phyloP scores from a whole-genome alignment of 2,113 vertebrate genomes.

The Phrynosoma blainvillii region DNA sequence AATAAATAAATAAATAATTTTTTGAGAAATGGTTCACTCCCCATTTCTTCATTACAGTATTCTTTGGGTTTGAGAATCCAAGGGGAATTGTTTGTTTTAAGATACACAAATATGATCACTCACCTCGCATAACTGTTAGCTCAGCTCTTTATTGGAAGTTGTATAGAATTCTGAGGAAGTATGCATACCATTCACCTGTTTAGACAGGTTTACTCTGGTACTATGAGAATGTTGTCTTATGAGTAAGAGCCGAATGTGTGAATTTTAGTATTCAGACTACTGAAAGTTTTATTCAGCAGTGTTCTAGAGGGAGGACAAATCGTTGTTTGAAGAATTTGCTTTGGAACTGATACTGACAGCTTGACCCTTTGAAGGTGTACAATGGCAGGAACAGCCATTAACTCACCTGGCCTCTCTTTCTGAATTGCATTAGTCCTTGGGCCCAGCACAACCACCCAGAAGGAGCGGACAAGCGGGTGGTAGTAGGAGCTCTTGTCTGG shows the following conservation, averaged over 20 bases:
- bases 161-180: not conserved
- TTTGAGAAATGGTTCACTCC: too few relatives aligned
- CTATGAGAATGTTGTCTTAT: not conserved
- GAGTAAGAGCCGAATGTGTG: not conserved
- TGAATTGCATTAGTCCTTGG: not conserved
- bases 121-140: not conserved
- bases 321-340: not conserved
- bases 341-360: not conserved
- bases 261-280: not conserved
- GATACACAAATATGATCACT: not conserved
- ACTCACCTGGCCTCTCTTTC: not conserved
- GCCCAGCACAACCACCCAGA: not conserved
- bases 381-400: not conserved
- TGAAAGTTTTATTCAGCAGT: not conserved
- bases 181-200: not conserved
- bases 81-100: too few relatives aligned
- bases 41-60: too few relatives aligned
- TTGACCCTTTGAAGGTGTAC: not conserved
- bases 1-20: too few relatives aligned
- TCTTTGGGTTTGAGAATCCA: too few relatives aligned
- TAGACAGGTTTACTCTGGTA: not conserved
- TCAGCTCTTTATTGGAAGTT: not conserved
- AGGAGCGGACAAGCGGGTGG: not conserved
- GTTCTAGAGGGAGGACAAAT: not conserved
- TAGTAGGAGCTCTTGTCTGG: not conserved